A percentile compares a stretch with the other conserved stretches of the same genome.
Conservation (phyloP, 1,140 invertebrate species). For the Aleiodes sp. region DNA sequence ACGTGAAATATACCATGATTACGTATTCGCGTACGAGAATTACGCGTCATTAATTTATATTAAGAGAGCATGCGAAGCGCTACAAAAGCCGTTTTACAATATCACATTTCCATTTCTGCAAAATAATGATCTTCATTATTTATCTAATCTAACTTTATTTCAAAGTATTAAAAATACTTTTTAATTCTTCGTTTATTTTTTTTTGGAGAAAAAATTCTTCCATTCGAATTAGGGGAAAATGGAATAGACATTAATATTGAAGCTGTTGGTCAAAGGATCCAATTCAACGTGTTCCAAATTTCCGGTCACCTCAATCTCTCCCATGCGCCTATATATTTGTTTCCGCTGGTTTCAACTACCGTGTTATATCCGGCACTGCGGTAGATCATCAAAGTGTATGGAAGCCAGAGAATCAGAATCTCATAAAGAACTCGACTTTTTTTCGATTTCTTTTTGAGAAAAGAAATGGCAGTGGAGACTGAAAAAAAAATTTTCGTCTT, state of each 20-base stretch:
- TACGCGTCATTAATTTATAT: constrained; percentile 32
- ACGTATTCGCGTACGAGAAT: constrained; percentile 2
- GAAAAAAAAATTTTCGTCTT: no score
- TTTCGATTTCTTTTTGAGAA: constrained; percentile 31
- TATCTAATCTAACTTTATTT: neutral
- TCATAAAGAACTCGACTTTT: constrained; percentile 39
- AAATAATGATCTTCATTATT: neutral
- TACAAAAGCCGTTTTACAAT: neutral
- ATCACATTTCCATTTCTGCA: neutral
- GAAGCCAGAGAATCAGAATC: neutral
- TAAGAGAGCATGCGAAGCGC: constrained; percentile 3
- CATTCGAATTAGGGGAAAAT: neutral
- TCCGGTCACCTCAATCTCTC: constrained; percentile 4
- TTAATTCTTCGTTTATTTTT: neutral
- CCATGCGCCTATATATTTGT: neutral
- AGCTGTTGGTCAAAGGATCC: neutral
- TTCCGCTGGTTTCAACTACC: constrained; percentile 14
- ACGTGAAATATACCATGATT: neutral
- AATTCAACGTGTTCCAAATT: constrained; percentile 1
- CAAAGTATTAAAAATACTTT: no score
- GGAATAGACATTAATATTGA: neutral
- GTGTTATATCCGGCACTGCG: constrained; percentile 33
- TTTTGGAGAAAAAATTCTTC: neutral
- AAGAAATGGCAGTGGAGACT: constrained; percentile 40
- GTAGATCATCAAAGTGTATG: neutral